These are phyloP conservation scores for Vulpes lagopus DNA, from an alignment of 2,113 vertebrate genomes.

Conservation along the genomic window DNA sequence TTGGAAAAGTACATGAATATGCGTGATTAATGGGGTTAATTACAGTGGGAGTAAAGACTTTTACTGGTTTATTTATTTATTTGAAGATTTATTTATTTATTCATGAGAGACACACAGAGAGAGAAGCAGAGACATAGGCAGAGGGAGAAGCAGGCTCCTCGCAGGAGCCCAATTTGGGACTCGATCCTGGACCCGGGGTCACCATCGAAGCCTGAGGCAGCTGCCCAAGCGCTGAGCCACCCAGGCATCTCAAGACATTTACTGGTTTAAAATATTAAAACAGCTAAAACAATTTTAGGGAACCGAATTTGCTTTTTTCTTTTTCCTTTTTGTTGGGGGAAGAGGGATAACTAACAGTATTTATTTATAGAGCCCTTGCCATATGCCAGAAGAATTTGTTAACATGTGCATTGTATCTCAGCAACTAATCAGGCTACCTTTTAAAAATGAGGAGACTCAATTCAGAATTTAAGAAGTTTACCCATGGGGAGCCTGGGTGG, in stretches of 20 bases:
- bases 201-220: too few relatives aligned
- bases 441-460: not conserved
- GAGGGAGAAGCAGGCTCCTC: too few relatives aligned
- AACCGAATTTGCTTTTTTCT: not conserved
- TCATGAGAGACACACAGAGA: too few relatives aligned
- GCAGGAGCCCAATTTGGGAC: too few relatives aligned
- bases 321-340: not conserved
- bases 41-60: not conserved
- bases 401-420: not conserved
- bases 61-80: not conserved
- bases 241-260: not conserved
- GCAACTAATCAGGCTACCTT: not conserved
- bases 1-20: not conserved
- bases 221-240: too few relatives aligned
- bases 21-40: not conserved
- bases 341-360: not conserved
- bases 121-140: too few relatives aligned
- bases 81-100: too few relatives aligned
- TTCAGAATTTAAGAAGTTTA: not conserved
- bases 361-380: not conserved
- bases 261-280: not conserved
- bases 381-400: not conserved
- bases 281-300: not conserved
- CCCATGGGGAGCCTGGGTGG: not conserved
- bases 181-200: too few relatives aligned